Conservation (phyloP, 2,113 vertebrate species). For the Ammodytes dubius region DNA sequence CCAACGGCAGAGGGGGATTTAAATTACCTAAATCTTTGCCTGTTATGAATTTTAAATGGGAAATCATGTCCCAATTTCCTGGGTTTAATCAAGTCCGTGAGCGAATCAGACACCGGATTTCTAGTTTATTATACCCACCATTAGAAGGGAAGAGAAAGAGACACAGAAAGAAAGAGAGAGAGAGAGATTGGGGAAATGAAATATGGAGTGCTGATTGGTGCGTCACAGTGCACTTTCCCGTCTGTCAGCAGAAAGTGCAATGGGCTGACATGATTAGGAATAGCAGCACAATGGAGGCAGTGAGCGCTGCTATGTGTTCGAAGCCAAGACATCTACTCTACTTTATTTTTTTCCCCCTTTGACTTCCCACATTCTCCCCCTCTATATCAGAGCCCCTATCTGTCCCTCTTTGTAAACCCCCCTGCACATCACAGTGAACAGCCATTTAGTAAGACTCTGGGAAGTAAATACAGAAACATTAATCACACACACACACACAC, state of each 20-base stretch:
- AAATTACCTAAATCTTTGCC: constrained; percentile 75
- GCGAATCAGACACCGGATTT: constrained; percentile 73
- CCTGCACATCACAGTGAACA: constrained; percentile 42
- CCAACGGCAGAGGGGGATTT: constrained; percentile 61
- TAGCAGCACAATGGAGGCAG: constrained; percentile 56
- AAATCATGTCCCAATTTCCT: constrained; percentile 76
- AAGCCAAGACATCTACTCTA: constrained; percentile 44
- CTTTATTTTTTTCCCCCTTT: background rate
- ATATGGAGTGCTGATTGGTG: constrained; percentile 65
- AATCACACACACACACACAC: constrained; percentile 30
- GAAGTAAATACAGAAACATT: constrained; percentile 38
- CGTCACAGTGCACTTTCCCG: constrained; percentile 46
- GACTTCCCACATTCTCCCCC: constrained; percentile 28
- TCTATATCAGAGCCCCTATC: constrained; percentile 15
- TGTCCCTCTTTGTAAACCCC: constrained; percentile 22
- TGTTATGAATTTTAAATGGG: constrained; percentile 74
- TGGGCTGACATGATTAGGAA: constrained; percentile 70
- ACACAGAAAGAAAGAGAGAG: no score
- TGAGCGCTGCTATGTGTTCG: constrained; percentile 41
- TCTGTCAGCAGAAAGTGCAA: constrained; percentile 66
- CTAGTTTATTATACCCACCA: constrained; percentile 69
- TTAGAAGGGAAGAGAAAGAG: constrained; percentile 50
- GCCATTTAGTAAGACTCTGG: constrained; percentile 30
- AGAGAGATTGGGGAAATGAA: constrained; percentile 55
- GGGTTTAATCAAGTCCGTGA: constrained; percentile 79